Evolutionary conservation across 2,888 invertebrate species (phyloP).

Genomic region (Drosophila koepferae): DNA sequence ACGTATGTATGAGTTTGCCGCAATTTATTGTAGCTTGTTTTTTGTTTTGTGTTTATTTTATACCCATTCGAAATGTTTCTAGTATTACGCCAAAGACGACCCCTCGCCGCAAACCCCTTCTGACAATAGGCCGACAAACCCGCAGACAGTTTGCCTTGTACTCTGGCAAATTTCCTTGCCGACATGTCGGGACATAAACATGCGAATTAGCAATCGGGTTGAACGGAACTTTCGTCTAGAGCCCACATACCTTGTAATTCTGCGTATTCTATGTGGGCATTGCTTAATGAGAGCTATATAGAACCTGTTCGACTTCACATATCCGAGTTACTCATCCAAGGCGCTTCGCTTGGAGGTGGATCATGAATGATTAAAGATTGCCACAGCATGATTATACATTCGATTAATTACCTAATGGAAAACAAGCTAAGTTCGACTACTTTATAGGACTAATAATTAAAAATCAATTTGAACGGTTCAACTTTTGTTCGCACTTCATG

Average conservation of each 20-base stretch:
- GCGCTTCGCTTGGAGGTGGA: background rate
- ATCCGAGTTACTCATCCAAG: slow-evolving; percentile 29
- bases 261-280: slow-evolving; percentile 13
- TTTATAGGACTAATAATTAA: slow-evolving; percentile 11
- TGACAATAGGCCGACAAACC: slow-evolving; percentile 52
- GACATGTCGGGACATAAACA: slow-evolving; percentile 71
- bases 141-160: slow-evolving; percentile 51
- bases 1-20: slow-evolving; percentile 57
- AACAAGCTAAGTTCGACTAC: background rate
- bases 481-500: slow-evolving; percentile 28
- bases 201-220: slow-evolving; percentile 52
- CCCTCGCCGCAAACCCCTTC: slow-evolving; percentile 2
- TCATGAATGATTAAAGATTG: slow-evolving; percentile 6
- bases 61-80: slow-evolving; percentile 61
- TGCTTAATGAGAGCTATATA: slow-evolving; percentile 12
- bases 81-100: slow-evolving; percentile 48
- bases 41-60: slow-evolving; percentile 72
- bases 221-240: slow-evolving; percentile 36
- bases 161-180: slow-evolving; percentile 73
- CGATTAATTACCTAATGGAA: slow-evolving; percentile 28
- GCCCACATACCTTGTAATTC: slow-evolving; percentile 13
- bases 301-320: slow-evolving; percentile 28
- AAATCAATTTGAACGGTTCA: slow-evolving; percentile 17
- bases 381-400: slow-evolving; percentile 49
- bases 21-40: slow-evolving; percentile 75